phyloP scores from a whole-genome alignment of 1,140 invertebrate genomes.

The Thalassaphorura encarpata region DNA sequence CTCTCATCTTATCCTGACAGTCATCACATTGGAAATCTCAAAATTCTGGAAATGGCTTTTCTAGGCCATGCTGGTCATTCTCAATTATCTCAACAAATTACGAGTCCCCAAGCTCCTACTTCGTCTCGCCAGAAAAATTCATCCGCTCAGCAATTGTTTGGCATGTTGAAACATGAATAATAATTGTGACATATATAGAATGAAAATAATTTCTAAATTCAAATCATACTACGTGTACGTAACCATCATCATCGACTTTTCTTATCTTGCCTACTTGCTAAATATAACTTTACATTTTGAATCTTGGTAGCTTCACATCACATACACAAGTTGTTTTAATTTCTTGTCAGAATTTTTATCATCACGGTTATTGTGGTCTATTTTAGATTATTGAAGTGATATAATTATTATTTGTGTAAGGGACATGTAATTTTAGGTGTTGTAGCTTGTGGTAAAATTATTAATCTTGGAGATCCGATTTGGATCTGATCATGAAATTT shows the following conservation, averaged over 20 bases:
- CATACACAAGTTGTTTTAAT: too few species aligned
- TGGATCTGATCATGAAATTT: too few species aligned
- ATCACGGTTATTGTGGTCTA: too few species aligned
- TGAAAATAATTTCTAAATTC: background rate
- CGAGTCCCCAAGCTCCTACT: background rate
- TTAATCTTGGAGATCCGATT: too few species aligned
- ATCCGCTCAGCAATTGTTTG: background rate
- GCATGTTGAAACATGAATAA: background rate
- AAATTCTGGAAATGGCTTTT: constrained; percentile 29
- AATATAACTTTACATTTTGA: too few species aligned
- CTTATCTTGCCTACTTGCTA: too few species aligned
- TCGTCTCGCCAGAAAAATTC: background rate
- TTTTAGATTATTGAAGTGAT: too few species aligned
- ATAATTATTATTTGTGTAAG: too few species aligned
- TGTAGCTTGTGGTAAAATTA: too few species aligned
- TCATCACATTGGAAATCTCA: constrained; percentile 16
- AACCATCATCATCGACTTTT: background rate
- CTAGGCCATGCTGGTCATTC: constrained; percentile 14
- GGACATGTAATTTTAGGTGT: too few species aligned
- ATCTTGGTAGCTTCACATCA: too few species aligned
- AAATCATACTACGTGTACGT: background rate
- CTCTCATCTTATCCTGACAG: constrained; percentile 17
- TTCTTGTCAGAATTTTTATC: too few species aligned
- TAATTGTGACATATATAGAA: background rate
- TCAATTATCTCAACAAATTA: background rate